These are phyloP conservation scores for Penaeus chinensis DNA, from an alignment of 1,140 invertebrate genomes.

Conservation along the genomic window DNA sequence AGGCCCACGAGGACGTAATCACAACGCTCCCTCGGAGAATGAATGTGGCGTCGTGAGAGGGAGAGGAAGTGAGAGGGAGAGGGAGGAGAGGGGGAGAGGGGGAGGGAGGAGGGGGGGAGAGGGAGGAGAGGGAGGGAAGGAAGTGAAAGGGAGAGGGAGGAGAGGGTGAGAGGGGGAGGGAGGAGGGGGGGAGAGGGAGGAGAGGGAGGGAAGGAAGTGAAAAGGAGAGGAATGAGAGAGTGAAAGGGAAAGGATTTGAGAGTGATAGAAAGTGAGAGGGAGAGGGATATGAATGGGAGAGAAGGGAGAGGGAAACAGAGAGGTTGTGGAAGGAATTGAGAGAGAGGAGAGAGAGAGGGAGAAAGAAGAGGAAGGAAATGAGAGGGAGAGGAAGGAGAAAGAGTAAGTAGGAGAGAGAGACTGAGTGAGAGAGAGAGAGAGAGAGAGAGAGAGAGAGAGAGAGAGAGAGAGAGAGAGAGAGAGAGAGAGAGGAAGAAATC, in stretches of 20 bases:
- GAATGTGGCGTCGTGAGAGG: too few relatives aligned
- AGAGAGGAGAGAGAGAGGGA: background rate
- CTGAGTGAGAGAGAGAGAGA: too few relatives aligned
- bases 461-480: too few relatives aligned
- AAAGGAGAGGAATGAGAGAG: background rate
- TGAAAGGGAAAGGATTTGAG: background rate
- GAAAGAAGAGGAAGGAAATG: background rate
- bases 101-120: slow-evolving; percentile 1
- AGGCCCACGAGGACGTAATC: too few relatives aligned
- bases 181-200: background rate
- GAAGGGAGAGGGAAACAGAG: background rate
- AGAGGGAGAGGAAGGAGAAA: background rate
- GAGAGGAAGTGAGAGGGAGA: too few relatives aligned
- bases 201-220: background rate
- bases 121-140: background rate
- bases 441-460: too few relatives aligned
- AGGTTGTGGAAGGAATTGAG: background rate
- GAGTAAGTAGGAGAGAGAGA: too few relatives aligned
- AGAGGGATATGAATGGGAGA: background rate
- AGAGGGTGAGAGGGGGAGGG: background rate
- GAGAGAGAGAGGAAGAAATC: too few relatives aligned
- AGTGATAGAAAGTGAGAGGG: background rate
- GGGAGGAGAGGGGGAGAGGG: background rate
- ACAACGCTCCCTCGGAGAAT: too few relatives aligned
- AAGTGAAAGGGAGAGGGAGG: background rate